Evolutionary conservation across 2,888 invertebrate species (phyloP).

Genomic region (Tetropium fuscum): DNA sequence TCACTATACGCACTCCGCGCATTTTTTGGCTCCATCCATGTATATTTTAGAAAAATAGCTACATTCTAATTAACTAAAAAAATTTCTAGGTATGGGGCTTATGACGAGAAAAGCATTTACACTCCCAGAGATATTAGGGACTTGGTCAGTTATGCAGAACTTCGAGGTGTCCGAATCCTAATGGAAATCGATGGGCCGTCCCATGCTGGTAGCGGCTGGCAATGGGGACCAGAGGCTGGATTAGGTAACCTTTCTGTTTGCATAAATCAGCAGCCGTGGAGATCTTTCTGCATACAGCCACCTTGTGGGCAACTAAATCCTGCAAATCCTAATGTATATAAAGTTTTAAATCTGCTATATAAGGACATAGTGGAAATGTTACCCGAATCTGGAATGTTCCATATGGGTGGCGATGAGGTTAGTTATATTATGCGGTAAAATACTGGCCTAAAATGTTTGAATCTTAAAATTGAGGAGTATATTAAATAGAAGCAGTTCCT

Average conservation of each 20-base stretch:
- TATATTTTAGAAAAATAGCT: no score
- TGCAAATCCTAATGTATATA: conserved; percentile 77
- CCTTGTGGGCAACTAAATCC: conserved; percentile 91
- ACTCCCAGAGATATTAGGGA: conserved; percentile 72
- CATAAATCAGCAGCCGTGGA: conserved; percentile 77
- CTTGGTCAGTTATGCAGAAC: conserved; percentile 81
- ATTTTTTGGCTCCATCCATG: no score
- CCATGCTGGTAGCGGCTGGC: conserved; percentile 88
- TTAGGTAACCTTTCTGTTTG: conserved; percentile 77
- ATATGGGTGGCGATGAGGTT: conserved; percentile 91
- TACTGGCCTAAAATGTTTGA: no score
- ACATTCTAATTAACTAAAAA: no score
- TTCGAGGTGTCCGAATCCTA: conserved; percentile 85
- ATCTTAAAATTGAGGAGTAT: no score
- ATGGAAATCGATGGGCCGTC: conserved; percentile 93
- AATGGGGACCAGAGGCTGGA: conserved; percentile 76
- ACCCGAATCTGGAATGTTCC: conserved; percentile 73
- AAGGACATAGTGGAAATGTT: conserved; percentile 73
- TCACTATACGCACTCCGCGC: no score
- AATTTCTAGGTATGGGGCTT: conserved; percentile 80
- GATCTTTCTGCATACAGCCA: conserved; percentile 80
- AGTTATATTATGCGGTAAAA: neutral
- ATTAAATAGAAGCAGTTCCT: no score
- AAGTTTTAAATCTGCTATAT: conserved; percentile 77
- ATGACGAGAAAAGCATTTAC: conserved; percentile 77